These are phyloP conservation scores for Coluber constrictor DNA, from an alignment of 2,797 vertebrate genomes.

Conservation along the genomic window DNA sequence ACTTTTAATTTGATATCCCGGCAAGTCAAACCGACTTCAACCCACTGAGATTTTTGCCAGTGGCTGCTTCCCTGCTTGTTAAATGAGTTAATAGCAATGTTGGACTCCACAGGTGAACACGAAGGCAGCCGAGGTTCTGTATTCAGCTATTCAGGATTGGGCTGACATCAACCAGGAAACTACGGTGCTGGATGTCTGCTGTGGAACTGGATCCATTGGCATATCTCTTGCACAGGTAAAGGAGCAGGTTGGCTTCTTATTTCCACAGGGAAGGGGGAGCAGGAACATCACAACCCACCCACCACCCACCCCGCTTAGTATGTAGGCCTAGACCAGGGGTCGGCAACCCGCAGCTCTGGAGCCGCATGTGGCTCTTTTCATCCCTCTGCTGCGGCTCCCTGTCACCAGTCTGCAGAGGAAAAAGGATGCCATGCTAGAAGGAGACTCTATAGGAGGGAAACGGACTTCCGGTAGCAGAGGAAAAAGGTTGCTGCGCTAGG, in stretches of 20 bases:
- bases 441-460: too few species aligned
- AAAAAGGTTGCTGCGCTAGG: too few species aligned
- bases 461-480: too few species aligned
- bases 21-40: not conserved
- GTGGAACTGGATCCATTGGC: constrained; percentile 94
- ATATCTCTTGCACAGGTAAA: constrained; percentile 90
- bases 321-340: not conserved
- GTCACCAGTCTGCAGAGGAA: too few species aligned
- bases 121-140: constrained; percentile 88
- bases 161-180: constrained; percentile 82
- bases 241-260: not conserved
- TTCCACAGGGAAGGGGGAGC: not conserved
- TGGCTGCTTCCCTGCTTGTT: not conserved
- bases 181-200: constrained; percentile 91
- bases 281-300: not conserved
- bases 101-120: constrained; percentile 84
- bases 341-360: too few species aligned
- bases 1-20: not conserved
- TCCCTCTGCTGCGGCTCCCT: too few species aligned
- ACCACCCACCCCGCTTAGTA: too few species aligned
- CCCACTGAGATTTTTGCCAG: not conserved
- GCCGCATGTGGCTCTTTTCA: too few species aligned
- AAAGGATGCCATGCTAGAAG: too few species aligned
- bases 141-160: constrained; percentile 89
- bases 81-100: not conserved